Conservation (phyloP, 2,113 vertebrate genomes). For the Coregonus clupeaformis region DNA sequence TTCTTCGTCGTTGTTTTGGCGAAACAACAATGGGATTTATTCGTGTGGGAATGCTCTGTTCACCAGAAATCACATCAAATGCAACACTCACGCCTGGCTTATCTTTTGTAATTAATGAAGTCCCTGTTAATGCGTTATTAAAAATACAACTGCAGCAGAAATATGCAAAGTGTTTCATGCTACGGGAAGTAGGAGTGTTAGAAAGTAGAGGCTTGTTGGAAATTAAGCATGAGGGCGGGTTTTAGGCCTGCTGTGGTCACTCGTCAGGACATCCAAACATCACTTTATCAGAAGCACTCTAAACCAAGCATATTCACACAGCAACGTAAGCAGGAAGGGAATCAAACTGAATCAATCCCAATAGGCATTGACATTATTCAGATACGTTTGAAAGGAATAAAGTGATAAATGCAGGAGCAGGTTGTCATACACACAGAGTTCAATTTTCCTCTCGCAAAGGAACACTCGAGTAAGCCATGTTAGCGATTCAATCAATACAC, state of each 20-base stretch:
- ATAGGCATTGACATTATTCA: too few species aligned
- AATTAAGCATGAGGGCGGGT: not conserved
- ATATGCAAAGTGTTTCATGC: conserved; percentile 38
- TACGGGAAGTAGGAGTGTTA: conserved; percentile 31
- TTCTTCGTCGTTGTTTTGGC: conserved; percentile 42
- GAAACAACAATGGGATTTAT: conserved; percentile 55
- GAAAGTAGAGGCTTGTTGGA: conserved; percentile 42
- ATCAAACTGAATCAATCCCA: too few species aligned
- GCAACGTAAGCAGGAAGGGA: not conserved
- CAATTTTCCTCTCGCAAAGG: not conserved
- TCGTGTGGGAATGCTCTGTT: conserved; percentile 61
- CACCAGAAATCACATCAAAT: conserved; percentile 65
- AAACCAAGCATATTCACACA: not conserved
- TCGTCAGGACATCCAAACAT: not conserved
- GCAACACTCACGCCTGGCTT: conserved; percentile 29
- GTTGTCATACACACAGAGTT: too few species aligned
- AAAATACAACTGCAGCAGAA: conserved; percentile 52
- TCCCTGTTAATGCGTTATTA: conserved; percentile 60
- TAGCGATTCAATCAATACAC: too few species aligned
- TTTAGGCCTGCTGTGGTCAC: not conserved
- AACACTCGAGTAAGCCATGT: not conserved
- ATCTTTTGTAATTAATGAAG: conserved; percentile 66
- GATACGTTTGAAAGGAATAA: too few species aligned
- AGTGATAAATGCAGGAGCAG: too few species aligned
- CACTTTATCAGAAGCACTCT: conserved; percentile 52